Conservation (phyloP, 2,113 vertebrate species). For the Notarius lentiginosus region DNA sequence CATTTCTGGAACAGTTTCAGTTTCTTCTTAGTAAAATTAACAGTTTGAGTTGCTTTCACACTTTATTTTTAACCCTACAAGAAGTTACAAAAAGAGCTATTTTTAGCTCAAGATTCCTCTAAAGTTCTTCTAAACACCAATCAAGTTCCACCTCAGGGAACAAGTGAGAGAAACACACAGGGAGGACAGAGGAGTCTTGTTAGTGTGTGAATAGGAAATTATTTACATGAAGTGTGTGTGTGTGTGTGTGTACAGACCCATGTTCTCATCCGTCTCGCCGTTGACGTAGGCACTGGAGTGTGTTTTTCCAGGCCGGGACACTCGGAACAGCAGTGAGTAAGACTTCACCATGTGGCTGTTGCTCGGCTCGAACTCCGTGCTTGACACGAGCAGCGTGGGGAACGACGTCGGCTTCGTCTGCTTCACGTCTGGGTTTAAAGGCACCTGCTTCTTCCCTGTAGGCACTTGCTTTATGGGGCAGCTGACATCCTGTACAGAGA, state of each 20-base stretch:
- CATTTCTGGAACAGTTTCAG: background rate
- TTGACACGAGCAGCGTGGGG: slow-evolving; percentile 94
- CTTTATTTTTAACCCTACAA: background rate
- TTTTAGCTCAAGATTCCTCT: background rate
- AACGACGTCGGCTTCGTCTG: slow-evolving; percentile 92
- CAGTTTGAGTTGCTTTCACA: background rate
- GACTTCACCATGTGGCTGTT: slow-evolving; percentile 99
- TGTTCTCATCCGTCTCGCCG: slow-evolving; percentile 94
- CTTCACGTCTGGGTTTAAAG: slow-evolving; percentile 98
- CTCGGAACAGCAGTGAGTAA: slow-evolving; percentile 96
- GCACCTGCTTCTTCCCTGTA: slow-evolving; percentile 99
- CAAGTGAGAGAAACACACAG: background rate
- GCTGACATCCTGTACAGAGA: slow-evolving; percentile 89
- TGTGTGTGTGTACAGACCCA: slow-evolving; percentile 73
- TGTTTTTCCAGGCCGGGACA: slow-evolving; percentile 88
- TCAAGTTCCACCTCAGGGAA: background rate
- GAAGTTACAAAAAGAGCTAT: background rate
- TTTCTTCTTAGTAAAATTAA: background rate
- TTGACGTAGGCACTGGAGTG: slow-evolving; percentile 86
- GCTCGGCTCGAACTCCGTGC: slow-evolving; percentile 98
- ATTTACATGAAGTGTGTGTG: background rate
- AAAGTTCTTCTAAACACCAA: background rate
- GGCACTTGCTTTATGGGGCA: slow-evolving; percentile 99
- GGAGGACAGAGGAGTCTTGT: background rate
- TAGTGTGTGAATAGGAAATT: background rate